A percentile compares a stretch with the other conserved stretches of the same genome.
These are phyloP conservation scores for Zygogramma bicolorata DNA, from an alignment of 2,888 invertebrate genomes.

Conservation along the genomic window DNA sequence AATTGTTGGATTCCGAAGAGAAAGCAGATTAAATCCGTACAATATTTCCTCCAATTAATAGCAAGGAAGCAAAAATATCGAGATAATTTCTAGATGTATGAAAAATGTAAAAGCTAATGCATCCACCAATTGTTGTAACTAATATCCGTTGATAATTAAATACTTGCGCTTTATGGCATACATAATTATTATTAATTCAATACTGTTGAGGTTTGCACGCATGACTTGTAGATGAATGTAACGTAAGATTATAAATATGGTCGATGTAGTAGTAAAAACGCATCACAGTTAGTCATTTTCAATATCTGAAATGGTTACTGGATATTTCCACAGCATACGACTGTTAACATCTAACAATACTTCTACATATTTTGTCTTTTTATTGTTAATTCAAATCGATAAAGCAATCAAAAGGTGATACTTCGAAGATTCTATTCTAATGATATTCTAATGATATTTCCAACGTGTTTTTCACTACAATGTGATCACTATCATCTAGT, in stretches of 20 bases:
- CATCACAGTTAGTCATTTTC: background rate
- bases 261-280: background rate
- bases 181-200: background rate
- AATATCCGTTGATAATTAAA: background rate
- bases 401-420: too few relatives aligned
- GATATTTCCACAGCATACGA: too few relatives aligned
- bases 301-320: background rate
- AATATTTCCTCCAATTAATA: background rate
- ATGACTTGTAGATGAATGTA: background rate
- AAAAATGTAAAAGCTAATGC: background rate
- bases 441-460: too few relatives aligned
- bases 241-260: background rate
- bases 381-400: too few relatives aligned
- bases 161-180: background rate
- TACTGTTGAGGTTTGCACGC: background rate
- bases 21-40: background rate
- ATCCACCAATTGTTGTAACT: background rate
- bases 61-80: background rate
- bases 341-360: too few relatives aligned
- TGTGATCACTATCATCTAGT: too few relatives aligned
- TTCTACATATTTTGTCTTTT: too few relatives aligned
- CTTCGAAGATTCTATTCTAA: too few relatives aligned
- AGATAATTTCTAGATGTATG: background rate
- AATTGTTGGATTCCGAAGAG: background rate
- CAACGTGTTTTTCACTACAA: too few relatives aligned